phyloP scores from a whole-genome alignment of 1,140 invertebrate genomes.

The Lethrus apterus region DNA sequence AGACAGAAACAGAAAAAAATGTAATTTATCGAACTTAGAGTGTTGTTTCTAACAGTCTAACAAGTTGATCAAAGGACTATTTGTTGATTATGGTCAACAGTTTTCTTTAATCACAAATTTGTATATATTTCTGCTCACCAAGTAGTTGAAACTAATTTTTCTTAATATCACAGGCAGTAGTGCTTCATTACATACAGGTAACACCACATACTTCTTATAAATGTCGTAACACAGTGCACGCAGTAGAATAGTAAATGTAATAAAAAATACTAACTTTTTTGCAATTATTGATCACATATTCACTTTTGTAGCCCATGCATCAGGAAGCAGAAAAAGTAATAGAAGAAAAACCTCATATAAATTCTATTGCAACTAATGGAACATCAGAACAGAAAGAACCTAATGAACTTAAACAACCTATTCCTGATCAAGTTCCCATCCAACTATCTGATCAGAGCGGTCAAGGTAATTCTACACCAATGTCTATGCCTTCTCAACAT shows the following conservation, averaged over 20 bases:
- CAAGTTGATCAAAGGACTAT: too few relatives aligned
- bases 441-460: neutral
- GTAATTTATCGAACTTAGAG: too few relatives aligned
- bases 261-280: too few relatives aligned
- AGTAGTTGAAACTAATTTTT: constrained; percentile 21
- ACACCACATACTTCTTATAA: constrained; percentile 11
- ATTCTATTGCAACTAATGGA: neutral
- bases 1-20: too few relatives aligned
- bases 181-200: constrained; percentile 28
- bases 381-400: constrained; percentile 20
- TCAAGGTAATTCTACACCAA: neutral
- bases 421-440: constrained; percentile 7
- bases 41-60: too few relatives aligned
- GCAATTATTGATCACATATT: too few relatives aligned
- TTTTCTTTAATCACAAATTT: constrained; percentile 12
- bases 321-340: constrained; percentile 12
- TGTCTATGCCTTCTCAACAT: constrained; percentile 23
- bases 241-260: constrained; percentile 8
- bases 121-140: constrained; percentile 15
- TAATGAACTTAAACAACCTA: constrained; percentile 23
- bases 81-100: constrained; percentile 6
- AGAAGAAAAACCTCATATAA: constrained; percentile 10
- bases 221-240: constrained; percentile 7
- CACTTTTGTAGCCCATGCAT: constrained; percentile 25
- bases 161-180: constrained; percentile 25